A percentile compares a stretch with the other conserved stretches of the same genome.
Evolutionary conservation across 2,797 vertebrate genomes (phyloP).

Genomic region (Crocidura indochinensis): DNA sequence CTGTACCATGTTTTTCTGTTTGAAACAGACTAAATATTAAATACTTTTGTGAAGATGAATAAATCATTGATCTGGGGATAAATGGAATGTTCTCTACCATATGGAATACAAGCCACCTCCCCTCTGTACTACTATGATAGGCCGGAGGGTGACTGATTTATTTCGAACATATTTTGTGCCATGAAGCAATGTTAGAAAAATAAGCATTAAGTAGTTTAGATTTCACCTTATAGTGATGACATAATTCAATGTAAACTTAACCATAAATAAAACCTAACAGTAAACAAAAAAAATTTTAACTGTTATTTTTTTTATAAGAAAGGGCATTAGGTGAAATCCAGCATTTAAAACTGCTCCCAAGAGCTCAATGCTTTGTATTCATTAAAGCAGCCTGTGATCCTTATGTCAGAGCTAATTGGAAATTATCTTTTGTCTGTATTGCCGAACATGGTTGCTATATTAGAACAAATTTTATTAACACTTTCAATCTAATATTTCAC

Average conservation of each 20-base stretch:
- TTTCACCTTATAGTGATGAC: neutral
- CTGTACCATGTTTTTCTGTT: too few relatives aligned
- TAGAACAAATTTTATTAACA: neutral
- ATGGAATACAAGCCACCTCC: too few relatives aligned
- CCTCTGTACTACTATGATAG: too few relatives aligned
- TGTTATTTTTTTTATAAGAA: too few relatives aligned
- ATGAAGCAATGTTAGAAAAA: neutral
- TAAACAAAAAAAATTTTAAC: too few relatives aligned
- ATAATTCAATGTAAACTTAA: too few relatives aligned
- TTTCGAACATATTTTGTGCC: neutral
- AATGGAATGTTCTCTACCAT: too few relatives aligned
- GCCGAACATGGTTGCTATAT: neutral
- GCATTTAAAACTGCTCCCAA: neutral
- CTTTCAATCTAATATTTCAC: neutral
- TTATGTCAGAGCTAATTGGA: conserved; percentile 16
- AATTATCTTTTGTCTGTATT: neutral
- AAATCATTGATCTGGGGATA: neutral
- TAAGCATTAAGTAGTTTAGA: neutral
- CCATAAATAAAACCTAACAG: too few relatives aligned
- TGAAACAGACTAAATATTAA: neutral
- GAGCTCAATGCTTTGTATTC: neutral
- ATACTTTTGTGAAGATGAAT: neutral
- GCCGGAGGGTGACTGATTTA: neutral
- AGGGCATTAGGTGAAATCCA: too few relatives aligned
- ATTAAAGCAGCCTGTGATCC: neutral